Conservation (phyloP, 1,140 invertebrate species). For the Drosophila littoralis region DNA sequence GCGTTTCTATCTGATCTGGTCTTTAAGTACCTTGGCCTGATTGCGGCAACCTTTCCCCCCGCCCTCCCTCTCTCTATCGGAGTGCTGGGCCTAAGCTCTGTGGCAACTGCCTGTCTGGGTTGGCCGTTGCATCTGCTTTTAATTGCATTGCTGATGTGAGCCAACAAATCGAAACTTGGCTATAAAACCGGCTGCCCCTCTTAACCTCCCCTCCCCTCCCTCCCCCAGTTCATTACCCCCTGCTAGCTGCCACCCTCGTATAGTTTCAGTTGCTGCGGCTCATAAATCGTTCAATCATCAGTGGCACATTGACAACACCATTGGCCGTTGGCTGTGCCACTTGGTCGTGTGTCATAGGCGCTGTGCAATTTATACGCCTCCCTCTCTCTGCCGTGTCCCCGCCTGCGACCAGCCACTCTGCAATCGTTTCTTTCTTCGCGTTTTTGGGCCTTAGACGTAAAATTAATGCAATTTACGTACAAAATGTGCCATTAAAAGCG, state of each 20-base stretch:
- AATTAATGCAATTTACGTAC: constrained; percentile 80
- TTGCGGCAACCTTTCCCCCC: constrained; percentile 16
- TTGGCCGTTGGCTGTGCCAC: constrained; percentile 40
- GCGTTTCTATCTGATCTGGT: constrained; percentile 3
- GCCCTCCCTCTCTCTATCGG: not conserved
- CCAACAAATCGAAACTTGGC: constrained; percentile 57
- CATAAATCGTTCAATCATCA: constrained; percentile 77
- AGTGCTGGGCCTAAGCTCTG: constrained; percentile 10
- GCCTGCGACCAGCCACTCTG: not conserved
- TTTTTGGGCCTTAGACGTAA: constrained; percentile 47
- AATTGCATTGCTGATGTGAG: constrained; percentile 65
- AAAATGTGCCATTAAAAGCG: constrained; percentile 77
- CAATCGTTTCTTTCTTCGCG: not conserved
- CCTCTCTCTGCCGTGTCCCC: not conserved
- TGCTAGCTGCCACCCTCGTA: not conserved
- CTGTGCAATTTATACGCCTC: constrained; percentile 20
- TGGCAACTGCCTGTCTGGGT: constrained; percentile 25
- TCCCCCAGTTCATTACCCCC: too few relatives aligned
- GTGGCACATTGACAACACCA: constrained; percentile 73
- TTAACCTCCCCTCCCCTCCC: not conserved
- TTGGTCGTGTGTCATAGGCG: constrained; percentile 45
- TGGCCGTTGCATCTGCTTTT: constrained; percentile 59
- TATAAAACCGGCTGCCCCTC: constrained; percentile 44
- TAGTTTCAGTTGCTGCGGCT: constrained; percentile 34
- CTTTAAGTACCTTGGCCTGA: constrained; percentile 42